Conservation (phyloP, 1,140 invertebrate genomes). For the Eupeodes corollae region DNA sequence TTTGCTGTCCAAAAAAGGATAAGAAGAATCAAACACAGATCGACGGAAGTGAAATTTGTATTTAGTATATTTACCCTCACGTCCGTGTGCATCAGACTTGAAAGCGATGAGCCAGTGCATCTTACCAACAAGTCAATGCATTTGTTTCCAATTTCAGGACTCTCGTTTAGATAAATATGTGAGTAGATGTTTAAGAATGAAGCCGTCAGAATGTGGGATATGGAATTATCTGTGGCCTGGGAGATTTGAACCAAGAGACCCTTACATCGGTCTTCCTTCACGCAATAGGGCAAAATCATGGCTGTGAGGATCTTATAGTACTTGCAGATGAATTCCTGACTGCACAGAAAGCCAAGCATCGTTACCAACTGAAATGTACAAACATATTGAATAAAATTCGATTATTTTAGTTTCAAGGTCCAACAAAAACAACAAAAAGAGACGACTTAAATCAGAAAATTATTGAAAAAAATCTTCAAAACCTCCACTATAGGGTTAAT, state of each 20-base stretch:
- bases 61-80: constrained; percentile 35
- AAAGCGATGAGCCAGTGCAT: constrained; percentile 40
- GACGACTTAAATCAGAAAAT: not conserved
- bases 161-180: constrained; percentile 50
- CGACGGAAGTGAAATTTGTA: not conserved
- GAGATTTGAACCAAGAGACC: constrained; percentile 24
- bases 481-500: too few relatives aligned
- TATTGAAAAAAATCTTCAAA: too few relatives aligned
- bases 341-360: constrained; percentile 30
- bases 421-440: not conserved
- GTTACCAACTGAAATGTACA: constrained; percentile 15
- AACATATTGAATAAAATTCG: not conserved
- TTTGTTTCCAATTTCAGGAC: constrained; percentile 41
- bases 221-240: constrained; percentile 40
- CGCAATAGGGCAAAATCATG: constrained; percentile 41
- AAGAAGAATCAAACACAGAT: not conserved
- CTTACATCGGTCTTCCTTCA: constrained; percentile 28
- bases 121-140: constrained; percentile 48
- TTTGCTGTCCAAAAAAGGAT: constrained; percentile 42
- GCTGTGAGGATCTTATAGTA: constrained; percentile 29
- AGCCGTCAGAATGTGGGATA: constrained; percentile 45
- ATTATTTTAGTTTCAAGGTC: too few relatives aligned
- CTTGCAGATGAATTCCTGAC: constrained; percentile 31
- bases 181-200: constrained; percentile 54
- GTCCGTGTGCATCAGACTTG: constrained; percentile 42